phyloP scores from a whole-genome alignment of 92 coral and sea anemone genomes.

The Palythoa caribaeorum region DNA sequence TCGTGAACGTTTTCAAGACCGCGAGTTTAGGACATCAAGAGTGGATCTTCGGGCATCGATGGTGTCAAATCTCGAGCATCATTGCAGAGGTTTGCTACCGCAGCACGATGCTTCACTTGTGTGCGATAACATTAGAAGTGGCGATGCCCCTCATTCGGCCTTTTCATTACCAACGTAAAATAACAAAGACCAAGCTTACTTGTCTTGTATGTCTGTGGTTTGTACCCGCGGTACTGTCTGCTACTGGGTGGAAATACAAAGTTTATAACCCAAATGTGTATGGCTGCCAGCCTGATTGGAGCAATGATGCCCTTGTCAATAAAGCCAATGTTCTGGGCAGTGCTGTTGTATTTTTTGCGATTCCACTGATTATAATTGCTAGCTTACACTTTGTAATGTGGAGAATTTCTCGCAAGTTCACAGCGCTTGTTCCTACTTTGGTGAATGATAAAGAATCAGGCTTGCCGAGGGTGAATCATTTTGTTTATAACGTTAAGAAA shows the following conservation, averaged over 20 bases:
- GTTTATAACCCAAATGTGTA: constrained; percentile 3
- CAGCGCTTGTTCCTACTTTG: not conserved
- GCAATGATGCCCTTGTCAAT: constrained; percentile 1
- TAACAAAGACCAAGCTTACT: not conserved
- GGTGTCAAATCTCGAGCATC: constrained; percentile 30
- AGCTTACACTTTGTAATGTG: constrained; percentile 9
- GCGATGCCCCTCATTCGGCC: constrained; percentile 18
- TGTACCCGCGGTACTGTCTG: constrained; percentile 1
- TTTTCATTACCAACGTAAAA: constrained; percentile 7
- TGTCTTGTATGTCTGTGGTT: constrained; percentile 21
- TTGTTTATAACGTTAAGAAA: not conserved
- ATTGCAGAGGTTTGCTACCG: constrained; percentile 14
- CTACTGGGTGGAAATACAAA: constrained; percentile 19
- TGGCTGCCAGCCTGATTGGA: constrained; percentile 16
- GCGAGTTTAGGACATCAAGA: not conserved
- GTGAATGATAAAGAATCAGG: not conserved
- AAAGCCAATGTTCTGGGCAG: not conserved
- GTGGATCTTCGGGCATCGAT: constrained; percentile 20
- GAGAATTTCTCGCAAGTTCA: constrained; percentile 14
- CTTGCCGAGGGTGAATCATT: not conserved
- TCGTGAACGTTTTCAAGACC: constrained; percentile 14
- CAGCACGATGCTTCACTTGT: constrained; percentile 20
- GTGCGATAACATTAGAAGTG: constrained; percentile 22
- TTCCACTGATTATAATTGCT: constrained; percentile 20
- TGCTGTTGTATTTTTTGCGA: not conserved